Conservation (phyloP, 2,888 invertebrate genomes). For the Drosophila recens region DNA sequence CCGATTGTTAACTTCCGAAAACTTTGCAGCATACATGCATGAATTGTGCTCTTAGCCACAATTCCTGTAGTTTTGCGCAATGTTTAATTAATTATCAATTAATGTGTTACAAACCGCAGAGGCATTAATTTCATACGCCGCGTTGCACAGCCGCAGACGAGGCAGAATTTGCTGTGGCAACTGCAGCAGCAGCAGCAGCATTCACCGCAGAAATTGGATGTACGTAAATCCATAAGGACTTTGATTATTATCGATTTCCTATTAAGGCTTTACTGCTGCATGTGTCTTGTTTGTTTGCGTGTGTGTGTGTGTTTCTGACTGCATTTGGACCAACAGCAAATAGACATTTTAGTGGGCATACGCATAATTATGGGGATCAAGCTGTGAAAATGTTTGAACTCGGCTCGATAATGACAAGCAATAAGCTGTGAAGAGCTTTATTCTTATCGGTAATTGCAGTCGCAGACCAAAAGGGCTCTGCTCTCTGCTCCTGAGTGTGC, state of each 20-base stretch:
- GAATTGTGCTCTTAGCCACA: constrained; percentile 58
- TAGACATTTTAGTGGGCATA: constrained; percentile 39
- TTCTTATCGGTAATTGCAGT: constrained; percentile 2
- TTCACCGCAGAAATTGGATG: constrained; percentile 24
- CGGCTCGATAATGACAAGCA: not conserved
- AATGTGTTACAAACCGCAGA: constrained; percentile 76
- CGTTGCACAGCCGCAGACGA: constrained; percentile 66
- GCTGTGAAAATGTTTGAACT: constrained; percentile 23
- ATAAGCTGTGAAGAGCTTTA: constrained; percentile 1
- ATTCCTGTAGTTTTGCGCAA: constrained; percentile 65
- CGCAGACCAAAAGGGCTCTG: not conserved
- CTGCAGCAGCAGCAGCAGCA: constrained; percentile 18
- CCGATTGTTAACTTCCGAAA: constrained; percentile 38
- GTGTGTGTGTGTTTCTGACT: constrained; percentile 2
- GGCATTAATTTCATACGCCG: constrained; percentile 79
- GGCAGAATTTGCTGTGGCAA: constrained; percentile 10
- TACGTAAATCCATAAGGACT: constrained; percentile 51
- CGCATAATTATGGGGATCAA: constrained; percentile 53
- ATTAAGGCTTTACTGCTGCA: constrained; percentile 46
- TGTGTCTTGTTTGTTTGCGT: not conserved
- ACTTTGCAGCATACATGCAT: constrained; percentile 17
- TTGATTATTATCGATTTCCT: constrained; percentile 69
- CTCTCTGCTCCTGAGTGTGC: not conserved
- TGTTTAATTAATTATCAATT: constrained; percentile 80
- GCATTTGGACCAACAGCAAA: constrained; percentile 38